These are phyloP conservation scores for Tetranychus truncatus DNA, from an alignment of 2,888 invertebrate genomes.

Conservation along the genomic window DNA sequence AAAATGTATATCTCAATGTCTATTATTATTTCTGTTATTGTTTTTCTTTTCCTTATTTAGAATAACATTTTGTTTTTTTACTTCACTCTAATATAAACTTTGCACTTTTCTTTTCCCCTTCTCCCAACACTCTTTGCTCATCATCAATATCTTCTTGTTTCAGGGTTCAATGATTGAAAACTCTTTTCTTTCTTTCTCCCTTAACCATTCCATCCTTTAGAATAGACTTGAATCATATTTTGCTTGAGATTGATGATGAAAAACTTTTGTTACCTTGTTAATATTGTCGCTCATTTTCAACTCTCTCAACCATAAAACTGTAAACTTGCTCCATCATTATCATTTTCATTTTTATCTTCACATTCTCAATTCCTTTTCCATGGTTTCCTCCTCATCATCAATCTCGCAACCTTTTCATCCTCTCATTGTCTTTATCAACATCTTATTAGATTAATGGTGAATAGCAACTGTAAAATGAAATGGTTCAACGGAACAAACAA, in stretches of 20 bases:
- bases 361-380: background rate
- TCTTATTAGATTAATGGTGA: background rate
- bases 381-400: background rate
- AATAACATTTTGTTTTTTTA: too few species aligned
- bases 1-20: too few species aligned
- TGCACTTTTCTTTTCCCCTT: too few species aligned
- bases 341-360: background rate
- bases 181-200: too few species aligned
- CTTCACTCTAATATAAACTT: too few species aligned
- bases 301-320: background rate
- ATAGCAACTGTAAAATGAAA: too few species aligned
- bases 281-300: background rate
- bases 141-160: background rate
- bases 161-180: background rate
- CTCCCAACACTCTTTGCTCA: background rate
- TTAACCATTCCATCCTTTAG: too few species aligned
- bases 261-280: background rate
- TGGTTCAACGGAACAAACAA: too few species aligned
- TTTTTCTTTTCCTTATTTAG: too few species aligned
- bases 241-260: background rate
- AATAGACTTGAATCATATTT: background rate
- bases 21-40: too few species aligned
- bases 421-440: background rate
- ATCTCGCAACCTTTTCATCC: background rate
- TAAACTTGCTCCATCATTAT: background rate